phyloP scores from a whole-genome alignment of 2,113 vertebrate species.

The Nycticryphes semicollaris region DNA sequence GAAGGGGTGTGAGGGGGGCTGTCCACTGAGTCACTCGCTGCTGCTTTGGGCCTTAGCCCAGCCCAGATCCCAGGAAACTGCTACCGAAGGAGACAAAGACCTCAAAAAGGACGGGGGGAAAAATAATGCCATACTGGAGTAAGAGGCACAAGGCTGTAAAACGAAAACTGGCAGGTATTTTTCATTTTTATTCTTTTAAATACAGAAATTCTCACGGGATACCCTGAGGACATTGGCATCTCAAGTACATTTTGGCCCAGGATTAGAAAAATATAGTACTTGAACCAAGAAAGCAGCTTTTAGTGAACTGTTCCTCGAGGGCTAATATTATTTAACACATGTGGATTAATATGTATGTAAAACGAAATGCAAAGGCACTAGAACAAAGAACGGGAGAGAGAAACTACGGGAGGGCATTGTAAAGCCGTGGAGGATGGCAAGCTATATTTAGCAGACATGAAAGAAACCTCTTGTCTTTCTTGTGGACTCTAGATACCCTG shows the following conservation, averaged over 20 bases:
- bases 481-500: not conserved
- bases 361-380: not conserved
- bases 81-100: not conserved
- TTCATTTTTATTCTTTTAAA: not conserved
- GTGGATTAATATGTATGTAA: conserved; percentile 41
- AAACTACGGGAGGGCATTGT: not conserved
- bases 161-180: not conserved
- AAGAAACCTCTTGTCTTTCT: not conserved
- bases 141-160: not conserved
- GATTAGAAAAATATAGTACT: not conserved
- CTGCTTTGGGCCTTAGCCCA: not conserved
- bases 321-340: conserved; percentile 3
- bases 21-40: not conserved
- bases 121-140: not conserved
- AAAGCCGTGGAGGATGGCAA: not conserved
- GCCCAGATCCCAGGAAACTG: not conserved
- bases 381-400: conserved; percentile 13
- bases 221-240: not conserved
- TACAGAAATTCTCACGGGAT: not conserved
- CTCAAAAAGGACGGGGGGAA: not conserved
- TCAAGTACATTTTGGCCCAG: not conserved
- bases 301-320: not conserved
- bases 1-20: rapidly evolving
- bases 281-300: not conserved
- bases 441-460: not conserved